phyloP scores from a whole-genome alignment of 2,888 invertebrate species.

The Bedellia somnulentella region DNA sequence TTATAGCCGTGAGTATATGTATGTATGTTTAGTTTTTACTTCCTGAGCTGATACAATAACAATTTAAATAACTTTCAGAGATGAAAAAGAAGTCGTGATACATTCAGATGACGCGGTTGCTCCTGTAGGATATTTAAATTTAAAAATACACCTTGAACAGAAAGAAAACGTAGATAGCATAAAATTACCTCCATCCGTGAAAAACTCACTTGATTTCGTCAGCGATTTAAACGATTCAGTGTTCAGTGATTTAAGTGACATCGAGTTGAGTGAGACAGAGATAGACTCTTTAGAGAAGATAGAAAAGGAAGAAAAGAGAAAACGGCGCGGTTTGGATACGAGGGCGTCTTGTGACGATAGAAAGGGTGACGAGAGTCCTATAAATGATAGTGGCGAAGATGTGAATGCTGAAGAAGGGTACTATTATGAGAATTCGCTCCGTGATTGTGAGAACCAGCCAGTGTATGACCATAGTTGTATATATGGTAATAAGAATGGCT shows the following conservation, averaged over 20 bases:
- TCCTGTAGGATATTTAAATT: conserved; percentile 91
- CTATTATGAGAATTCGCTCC: conserved; percentile 36
- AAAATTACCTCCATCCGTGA: conserved; percentile 46
- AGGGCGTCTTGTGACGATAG: neutral
- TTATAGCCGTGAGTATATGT: too few species aligned
- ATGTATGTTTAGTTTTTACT: too few species aligned
- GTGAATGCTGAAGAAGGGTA: conserved; percentile 35
- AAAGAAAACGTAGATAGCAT: conserved; percentile 52
- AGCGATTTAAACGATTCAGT: conserved; percentile 65
- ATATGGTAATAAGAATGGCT: conserved; percentile 72
- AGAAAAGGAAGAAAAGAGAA: conserved; percentile 45
- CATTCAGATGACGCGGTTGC: conserved; percentile 92
- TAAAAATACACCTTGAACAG: conserved; percentile 78
- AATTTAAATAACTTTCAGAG: too few species aligned
- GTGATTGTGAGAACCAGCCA: conserved; percentile 60
- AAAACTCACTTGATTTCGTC: conserved; percentile 62
- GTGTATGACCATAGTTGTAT: conserved; percentile 65
- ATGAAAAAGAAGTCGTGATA: conserved; percentile 82
- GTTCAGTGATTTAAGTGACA: conserved; percentile 66
- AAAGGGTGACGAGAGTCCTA: neutral
- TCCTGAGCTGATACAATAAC: too few species aligned
- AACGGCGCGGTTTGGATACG: conserved; percentile 36
- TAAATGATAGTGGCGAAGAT: conserved; percentile 28
- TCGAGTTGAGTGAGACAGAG: conserved; percentile 65
- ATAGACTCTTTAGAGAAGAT: conserved; percentile 61